Evolutionary conservation across 2,797 vertebrate species (phyloP).

Genomic region (Crax fasciolata): DNA sequence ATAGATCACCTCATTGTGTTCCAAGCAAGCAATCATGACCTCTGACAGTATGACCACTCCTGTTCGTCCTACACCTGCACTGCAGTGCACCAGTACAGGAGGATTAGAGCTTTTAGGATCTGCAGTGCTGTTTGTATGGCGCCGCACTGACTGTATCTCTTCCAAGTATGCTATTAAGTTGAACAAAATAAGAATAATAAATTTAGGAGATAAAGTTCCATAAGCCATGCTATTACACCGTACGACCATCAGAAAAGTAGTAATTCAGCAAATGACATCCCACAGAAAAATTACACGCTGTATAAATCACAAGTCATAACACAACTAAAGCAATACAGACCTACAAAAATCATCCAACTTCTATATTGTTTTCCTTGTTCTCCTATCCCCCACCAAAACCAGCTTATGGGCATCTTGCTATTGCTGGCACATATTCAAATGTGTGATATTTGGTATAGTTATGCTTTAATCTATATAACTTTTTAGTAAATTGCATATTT

Average conservation of each 20-base stretch:
- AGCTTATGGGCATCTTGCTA: not conserved
- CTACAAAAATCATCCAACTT: not conserved
- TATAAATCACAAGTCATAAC: not conserved
- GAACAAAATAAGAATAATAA: not conserved
- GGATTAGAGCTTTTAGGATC: conserved; percentile 89
- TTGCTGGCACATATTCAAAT: not conserved
- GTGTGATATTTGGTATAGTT: not conserved
- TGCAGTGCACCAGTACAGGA: conserved; percentile 95
- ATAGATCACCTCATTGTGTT: conserved; percentile 94
- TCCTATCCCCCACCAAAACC: not conserved
- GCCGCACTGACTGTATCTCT: conserved; percentile 97
- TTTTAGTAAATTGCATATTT: not conserved
- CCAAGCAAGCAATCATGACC: conserved; percentile 97
- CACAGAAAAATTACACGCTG: not conserved
- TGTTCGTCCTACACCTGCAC: conserved; percentile 93
- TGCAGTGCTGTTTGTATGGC: conserved; percentile 94
- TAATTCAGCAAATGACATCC: not conserved
- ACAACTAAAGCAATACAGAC: not conserved
- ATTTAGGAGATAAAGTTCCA: not conserved
- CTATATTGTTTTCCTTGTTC: not conserved
- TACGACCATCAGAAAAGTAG: not conserved
- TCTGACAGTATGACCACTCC: conserved; percentile 96
- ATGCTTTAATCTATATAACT: not conserved
- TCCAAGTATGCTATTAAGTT: conserved; percentile 90
- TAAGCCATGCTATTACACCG: not conserved